phyloP scores from a whole-genome alignment of 2,797 vertebrate species.

The Mormyrops boulengeri region DNA sequence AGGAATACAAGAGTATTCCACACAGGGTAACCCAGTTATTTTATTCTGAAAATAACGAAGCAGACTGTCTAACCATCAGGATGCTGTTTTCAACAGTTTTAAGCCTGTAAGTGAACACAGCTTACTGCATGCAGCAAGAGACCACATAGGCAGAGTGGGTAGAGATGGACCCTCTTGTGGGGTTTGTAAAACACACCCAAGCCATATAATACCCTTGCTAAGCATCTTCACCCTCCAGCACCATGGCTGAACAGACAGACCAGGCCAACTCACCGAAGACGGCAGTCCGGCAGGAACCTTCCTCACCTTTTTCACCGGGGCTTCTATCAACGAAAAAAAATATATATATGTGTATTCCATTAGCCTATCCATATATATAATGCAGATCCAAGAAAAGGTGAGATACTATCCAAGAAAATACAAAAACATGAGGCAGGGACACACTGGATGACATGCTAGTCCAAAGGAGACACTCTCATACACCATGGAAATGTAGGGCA shows the following conservation, averaged over 20 bases:
- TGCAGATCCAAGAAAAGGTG: neutral
- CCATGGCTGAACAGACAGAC: neutral
- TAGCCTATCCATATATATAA: neutral
- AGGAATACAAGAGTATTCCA: neutral
- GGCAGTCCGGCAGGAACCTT: conserved; percentile 95
- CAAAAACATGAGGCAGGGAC: neutral
- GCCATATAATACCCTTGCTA: neutral
- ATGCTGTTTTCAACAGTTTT: neutral
- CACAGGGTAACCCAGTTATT: neutral
- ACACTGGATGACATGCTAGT: neutral
- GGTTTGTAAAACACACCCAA: neutral
- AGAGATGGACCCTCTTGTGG: neutral
- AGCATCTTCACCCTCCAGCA: neutral
- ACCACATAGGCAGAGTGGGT: neutral
- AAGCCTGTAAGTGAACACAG: neutral
- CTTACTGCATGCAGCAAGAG: neutral
- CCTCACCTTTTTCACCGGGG: conserved; percentile 90
- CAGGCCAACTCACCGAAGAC: conserved; percentile 73
- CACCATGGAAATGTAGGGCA: neutral
- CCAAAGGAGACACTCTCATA: neutral
- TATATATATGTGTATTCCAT: neutral
- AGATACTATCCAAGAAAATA: neutral
- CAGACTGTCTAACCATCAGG: neutral
- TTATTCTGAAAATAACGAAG: neutral
- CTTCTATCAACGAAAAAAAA: conserved; percentile 54